phyloP scores from a whole-genome alignment of 2,888 invertebrate genomes.

The Lepidonotus clava region DNA sequence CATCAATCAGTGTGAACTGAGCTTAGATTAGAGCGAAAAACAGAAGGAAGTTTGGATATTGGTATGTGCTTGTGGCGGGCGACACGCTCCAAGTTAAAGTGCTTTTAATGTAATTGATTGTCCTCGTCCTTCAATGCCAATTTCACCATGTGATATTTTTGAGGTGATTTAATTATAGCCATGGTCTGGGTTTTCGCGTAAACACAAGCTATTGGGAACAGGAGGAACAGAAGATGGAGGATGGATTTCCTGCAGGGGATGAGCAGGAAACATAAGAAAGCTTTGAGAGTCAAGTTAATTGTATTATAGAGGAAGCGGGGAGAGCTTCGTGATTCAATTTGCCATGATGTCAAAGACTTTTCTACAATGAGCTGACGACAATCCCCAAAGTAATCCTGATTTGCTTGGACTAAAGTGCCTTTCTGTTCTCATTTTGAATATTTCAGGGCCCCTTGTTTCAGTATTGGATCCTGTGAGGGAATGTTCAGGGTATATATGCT shows the following conservation, averaged over 20 bases:
- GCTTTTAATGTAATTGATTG: slow-evolving; percentile 19
- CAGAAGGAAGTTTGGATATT: background rate
- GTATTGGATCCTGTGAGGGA: too few relatives aligned
- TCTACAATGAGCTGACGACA: background rate
- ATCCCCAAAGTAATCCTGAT: background rate
- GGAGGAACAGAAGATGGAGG: background rate
- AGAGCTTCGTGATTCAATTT: background rate
- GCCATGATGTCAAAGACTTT: background rate
- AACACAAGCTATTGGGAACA: background rate
- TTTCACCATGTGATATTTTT: background rate
- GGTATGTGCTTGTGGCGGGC: background rate
- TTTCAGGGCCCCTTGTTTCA: too few relatives aligned
- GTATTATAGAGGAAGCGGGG: background rate
- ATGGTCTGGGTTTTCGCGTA: background rate
- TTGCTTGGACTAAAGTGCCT: too few relatives aligned
- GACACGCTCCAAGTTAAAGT: background rate
- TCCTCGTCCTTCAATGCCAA: background rate
- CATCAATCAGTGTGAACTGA: too few relatives aligned
- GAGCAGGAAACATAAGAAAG: slow-evolving; percentile 14
- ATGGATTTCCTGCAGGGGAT: background rate
- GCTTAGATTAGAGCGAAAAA: too few relatives aligned
- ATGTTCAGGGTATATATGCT: too few relatives aligned
- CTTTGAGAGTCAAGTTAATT: slow-evolving; percentile 24
- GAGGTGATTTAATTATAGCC: background rate
- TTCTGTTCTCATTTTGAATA: too few relatives aligned